Base-by-base conservation (phyloP, 2,797 vertebrate genomes). In the Tangara arthus region DNA sequence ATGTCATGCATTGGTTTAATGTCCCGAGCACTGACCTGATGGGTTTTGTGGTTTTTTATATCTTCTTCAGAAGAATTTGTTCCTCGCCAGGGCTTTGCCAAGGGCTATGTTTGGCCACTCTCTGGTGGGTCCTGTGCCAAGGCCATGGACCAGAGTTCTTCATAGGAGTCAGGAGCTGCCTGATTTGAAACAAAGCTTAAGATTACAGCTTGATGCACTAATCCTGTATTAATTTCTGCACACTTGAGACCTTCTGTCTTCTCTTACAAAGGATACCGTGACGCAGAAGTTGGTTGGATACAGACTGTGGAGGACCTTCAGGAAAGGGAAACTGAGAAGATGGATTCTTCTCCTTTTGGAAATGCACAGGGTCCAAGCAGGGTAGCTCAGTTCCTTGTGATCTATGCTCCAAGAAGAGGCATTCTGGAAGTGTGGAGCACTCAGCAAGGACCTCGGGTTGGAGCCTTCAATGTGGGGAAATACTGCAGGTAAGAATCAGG, bases 391-490 rank as follows among this genome's bases (percentile, higher is more conserved):
- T 99, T 99, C 94, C 98, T 99, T 61, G 98, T 99, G 50, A 99
- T 99, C 94, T 99, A 99, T 17, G 99, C 99, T 16, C 99, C 99
- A 0, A 98, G 99, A 32, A 98, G 99, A 82, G 99, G 99, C 26
- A 99, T 99, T 96, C 97, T 99, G 94, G 99, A 99, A 97, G 99
- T 99, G 88, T 99, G 99, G 99, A 99, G 98, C 73, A 99, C 98
- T 0, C 99, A 99, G 94, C 99, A 99, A 82, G 99, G 99, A 11
- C 99, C 99, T 68, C 97, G 99, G 6, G 99, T 99, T 2, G 99
- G 99, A 37, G 99, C 99, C 28, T 99, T 99, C 96, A 99, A 99
- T 1, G 99, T 99, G 81, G 99, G 99, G 8, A 99, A 99, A 89
- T 98, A 99, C 70, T 99, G 99, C 98, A 99, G 99, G 99, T 99